Base-by-base conservation (phyloP, 2,797 vertebrate genomes). In the Remorina albescens region DNA sequence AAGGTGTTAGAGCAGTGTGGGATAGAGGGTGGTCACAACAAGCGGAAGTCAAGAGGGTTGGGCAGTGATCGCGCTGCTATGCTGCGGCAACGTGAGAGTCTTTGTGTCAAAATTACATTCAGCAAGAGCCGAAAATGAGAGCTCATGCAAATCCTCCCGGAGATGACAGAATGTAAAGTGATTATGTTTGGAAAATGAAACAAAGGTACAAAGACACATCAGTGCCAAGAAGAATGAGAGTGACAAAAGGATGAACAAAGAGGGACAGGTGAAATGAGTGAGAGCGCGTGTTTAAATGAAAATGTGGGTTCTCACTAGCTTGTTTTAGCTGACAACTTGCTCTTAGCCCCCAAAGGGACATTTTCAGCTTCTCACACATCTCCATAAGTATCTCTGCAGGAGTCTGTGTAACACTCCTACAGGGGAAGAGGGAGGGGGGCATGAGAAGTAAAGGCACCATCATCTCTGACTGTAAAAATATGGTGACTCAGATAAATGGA, bases 401-500 rank as follows among this genome's bases (percentile, higher is more conserved):
- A 87, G 41, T 51, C 65, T 60, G 47, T 64, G 54, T 69, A 59
- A 79, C 72, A 66, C 83, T 82, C 72, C 61, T 2, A 21, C 18
- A 19, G 18, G 19, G 28, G 25, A 13, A 11, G 21, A 9, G 25
- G 25, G n/a, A 2, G 44, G 60, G 21, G 50, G 23, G n/a, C 47
- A 46, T 44, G 50, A 75, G 62, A 56, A 75, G 82, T 74, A 81
- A 72, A 85, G 58, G 55, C 44, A 26, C 76, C 73, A 80, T 69
- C 19, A 4, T 59, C 55, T 67, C 61, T 56, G 46, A 91, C 74
- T 74, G 71, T 46, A 74, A 70, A 76, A 84, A 85, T 84, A 6
- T 80, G 74, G 83, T 82, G 78, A 82, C 70, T 88, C 51, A 74
- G 73, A 88, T 83, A 36, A 83, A 88, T 74, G 75, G 37, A 54